phyloP scores from a whole-genome alignment of 1,140 invertebrate species.

The Probaryconus sp. region DNA sequence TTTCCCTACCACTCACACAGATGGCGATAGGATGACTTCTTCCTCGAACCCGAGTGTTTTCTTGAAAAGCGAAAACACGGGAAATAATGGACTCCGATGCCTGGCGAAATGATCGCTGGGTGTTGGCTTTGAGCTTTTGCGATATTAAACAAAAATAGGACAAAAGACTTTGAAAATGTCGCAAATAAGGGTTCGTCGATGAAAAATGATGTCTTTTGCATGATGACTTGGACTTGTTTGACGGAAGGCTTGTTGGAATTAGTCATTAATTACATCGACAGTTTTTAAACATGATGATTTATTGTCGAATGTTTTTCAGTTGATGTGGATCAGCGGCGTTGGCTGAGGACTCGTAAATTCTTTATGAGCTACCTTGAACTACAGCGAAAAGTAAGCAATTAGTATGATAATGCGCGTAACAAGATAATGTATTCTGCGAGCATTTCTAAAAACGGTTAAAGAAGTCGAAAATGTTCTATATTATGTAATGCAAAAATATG shows the following conservation, averaged over 20 bases:
- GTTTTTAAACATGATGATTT: slow-evolving; percentile 17
- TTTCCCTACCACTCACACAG: slow-evolving; percentile 62
- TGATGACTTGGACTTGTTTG: not conserved
- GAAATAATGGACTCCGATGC: slow-evolving; percentile 3
- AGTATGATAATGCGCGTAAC: slow-evolving; percentile 38
- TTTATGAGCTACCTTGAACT: slow-evolving; percentile 50
- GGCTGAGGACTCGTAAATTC: slow-evolving; percentile 23
- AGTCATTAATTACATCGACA: slow-evolving; percentile 7
- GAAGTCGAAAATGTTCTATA: slow-evolving; percentile 36
- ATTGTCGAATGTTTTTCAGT: not conserved
- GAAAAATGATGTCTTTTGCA: slow-evolving; percentile 6
- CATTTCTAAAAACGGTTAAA: slow-evolving; percentile 37
- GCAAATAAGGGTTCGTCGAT: no score
- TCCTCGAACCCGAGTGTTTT: slow-evolving; percentile 10
- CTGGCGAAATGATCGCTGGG: slow-evolving; percentile 17
- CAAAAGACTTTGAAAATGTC: not conserved
- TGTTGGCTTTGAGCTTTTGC: slow-evolving; percentile 3
- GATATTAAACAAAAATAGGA: no score
- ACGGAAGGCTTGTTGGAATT: slow-evolving; percentile 20
- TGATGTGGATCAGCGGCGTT: not conserved
- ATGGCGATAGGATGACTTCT: slow-evolving; percentile 69
- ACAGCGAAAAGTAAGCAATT: slow-evolving; percentile 37
- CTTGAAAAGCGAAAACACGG: slow-evolving; percentile 38
- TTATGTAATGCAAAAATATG: slow-evolving; percentile 40
- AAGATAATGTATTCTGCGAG: slow-evolving; percentile 22